Evolutionary conservation across 2,113 vertebrate genomes (phyloP).

Genomic region (Tachycineta bicolor): DNA sequence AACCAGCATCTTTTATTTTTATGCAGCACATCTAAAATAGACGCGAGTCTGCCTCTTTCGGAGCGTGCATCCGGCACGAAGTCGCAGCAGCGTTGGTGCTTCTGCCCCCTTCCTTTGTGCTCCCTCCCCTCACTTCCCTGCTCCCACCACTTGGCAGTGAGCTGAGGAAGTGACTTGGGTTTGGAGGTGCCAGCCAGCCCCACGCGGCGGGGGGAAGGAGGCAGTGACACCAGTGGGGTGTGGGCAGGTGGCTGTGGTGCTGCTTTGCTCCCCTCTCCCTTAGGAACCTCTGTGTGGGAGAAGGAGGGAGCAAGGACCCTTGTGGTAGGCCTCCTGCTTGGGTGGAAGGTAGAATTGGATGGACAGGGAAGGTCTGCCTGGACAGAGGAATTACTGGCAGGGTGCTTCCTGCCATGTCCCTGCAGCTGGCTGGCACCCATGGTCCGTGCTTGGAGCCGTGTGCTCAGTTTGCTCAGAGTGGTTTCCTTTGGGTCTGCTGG

Average conservation of each 20-base stretch:
- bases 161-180: not conserved
- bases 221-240: not conserved
- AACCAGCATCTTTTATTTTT: slow-evolving; percentile 13
- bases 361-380: not conserved
- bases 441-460: not conserved
- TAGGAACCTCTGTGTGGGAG: too few relatives aligned
- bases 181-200: not conserved
- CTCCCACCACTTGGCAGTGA: not conserved
- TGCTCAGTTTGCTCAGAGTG: not conserved
- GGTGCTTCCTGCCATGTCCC: not conserved
- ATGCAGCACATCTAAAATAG: not conserved
- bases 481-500: not conserved
- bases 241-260: not conserved
- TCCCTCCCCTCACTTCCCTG: not conserved
- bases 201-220: not conserved
- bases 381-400: not conserved
- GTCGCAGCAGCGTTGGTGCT: not conserved
- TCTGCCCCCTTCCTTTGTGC: not conserved
- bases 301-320: not conserved
- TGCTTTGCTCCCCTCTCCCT: not conserved
- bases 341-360: not conserved
- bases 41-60: not conserved
- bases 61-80: not conserved
- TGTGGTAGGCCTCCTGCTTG: not conserved
- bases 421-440: not conserved